Percentiles rank a stretch among this genome's conserved stretches.
These are phyloP conservation scores for Festucalex cinctus DNA, from an alignment of 2,113 vertebrate species.

Conservation along the genomic window DNA sequence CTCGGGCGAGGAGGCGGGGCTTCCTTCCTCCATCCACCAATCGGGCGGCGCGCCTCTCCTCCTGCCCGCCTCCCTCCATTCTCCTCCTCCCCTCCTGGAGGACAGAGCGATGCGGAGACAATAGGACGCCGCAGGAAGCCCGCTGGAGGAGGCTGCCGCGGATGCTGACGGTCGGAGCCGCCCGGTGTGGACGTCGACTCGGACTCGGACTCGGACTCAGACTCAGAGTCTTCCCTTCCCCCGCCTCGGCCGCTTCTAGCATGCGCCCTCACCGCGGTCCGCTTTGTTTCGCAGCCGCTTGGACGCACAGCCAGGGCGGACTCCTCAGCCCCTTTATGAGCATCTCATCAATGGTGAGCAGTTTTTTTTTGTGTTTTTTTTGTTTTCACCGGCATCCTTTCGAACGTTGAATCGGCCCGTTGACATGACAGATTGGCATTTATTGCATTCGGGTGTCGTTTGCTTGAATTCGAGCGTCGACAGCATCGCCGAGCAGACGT, in stretches of 20 bases:
- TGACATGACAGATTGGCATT: not conserved
- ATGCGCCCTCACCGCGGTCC: constrained; percentile 30
- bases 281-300: constrained; percentile 18
- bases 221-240: constrained; percentile 8
- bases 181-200: constrained; percentile 2
- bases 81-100: constrained; percentile 51
- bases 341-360: constrained; percentile 68
- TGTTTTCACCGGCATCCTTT: constrained; percentile 10
- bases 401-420: not conserved
- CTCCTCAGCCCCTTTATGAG: constrained; percentile 33
- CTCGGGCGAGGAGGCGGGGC: constrained; percentile 17
- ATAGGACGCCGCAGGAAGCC: constrained; percentile 57
- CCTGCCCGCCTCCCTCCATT: constrained; percentile 17
- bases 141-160: constrained; percentile 45
- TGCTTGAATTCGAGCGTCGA: not conserved
- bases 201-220: not conserved
- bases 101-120: constrained; percentile 68
- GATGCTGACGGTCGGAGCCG: constrained; percentile 23
- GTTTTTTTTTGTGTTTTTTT: too few relatives aligned
- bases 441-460: not conserved
- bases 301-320: constrained; percentile 34
- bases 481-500: not conserved
- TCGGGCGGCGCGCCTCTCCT: constrained; percentile 6
- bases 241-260: constrained; percentile 22
- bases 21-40: not conserved